Base-by-base conservation (phyloP, 1,140 invertebrate genomes). In the Kradibia gibbosae region DNA sequence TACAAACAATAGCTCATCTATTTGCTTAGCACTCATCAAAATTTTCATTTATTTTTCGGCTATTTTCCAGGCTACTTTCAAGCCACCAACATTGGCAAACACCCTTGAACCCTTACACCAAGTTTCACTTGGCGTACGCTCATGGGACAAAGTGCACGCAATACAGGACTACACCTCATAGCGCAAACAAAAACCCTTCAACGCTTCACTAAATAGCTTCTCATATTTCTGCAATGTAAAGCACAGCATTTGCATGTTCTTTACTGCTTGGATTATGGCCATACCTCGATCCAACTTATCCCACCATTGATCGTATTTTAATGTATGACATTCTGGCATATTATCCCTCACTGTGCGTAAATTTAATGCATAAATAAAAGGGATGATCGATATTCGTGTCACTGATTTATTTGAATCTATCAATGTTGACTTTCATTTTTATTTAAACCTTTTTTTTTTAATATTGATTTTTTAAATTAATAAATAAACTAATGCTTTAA, bases 41-140 rank as follows among this genome's bases (percentile, higher is more conserved):
- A 45, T 71, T 48, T 71, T 71, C 70, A 48, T 71, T 71, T 71
- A 48, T 48, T 48, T 70, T 39, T 70, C 28, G 20, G 22, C 17
- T n/a, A 70, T 42, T 42, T 2, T 62, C 17, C 65, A 39, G 7
- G 7, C 60, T 34, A 31, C 60, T 62, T 62, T 62, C 34, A 15
- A 15, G 1, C 10, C 34, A 34, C 28, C 60, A 11, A 34, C 15
- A 34, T 17, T 7, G 20, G 65, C n/a, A 70, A 45, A 42, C 11
- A 42, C 39, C 34, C 39, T 42, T n/a, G 20, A 70, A 10, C n/a
- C 5, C 17, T 39, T 8, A 10, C 13, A 3, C 13, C 28, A 4
- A 70, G 65, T 70, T 42, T 70, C 39, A 70, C n/a, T 25, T 10
- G 15, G 13, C 17, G 42, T 13, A 25, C 50, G n/a, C 25, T 72